Evolutionary conservation across 2,797 vertebrate genomes (phyloP), one percentile per base, ranked within the genome.

Genomic region (Amphiprion clarkii): DNA sequence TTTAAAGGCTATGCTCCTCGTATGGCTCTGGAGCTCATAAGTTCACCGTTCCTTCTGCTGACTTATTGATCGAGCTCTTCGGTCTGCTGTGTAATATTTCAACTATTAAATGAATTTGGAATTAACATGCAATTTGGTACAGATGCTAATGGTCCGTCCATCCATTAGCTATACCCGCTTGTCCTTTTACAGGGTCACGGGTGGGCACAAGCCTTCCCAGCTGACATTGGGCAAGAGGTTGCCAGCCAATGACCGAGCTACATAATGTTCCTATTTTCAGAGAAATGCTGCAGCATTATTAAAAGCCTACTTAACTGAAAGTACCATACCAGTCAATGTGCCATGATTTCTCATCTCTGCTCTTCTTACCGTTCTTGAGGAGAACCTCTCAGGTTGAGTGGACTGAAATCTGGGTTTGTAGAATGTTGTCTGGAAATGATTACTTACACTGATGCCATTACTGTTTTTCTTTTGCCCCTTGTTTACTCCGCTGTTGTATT

Each of bases 191-290:
- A 46, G 19, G 19, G 27, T 49, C 66, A 21, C 33, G 19, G 40
- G 62, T 49, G 39, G 21, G 31, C 19, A 49, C 23, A 13, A 49
- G 56, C 31, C n/a, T 25, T 70, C 56, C 36, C 16, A 59, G 21
- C 27, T 54, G 29, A 48, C 48, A 27, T 16, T 31, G 16, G 29
- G n/a, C 29, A 19, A 62, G 33, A 68, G 11, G 23, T 33, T 19
- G 11, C 21, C 66, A 55, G 25, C 31, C 40, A 70, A 12, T 51
- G 17, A 65, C 33, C 27, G 74, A 56, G 60, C 48, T 21, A 55
- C 23, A 59, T 21, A 25, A 60, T 67, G n/a, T 33, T n/a, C 12
- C 25, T 2, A 46, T 49, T 78, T 57, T 53, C 9, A 58, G 16
- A 60, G 73, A 33, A 66, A 63, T 44, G 16, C 5, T 13, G 27